phyloP scores from a whole-genome alignment of 2,888 invertebrate species.

The Chymomyza procnemis region DNA sequence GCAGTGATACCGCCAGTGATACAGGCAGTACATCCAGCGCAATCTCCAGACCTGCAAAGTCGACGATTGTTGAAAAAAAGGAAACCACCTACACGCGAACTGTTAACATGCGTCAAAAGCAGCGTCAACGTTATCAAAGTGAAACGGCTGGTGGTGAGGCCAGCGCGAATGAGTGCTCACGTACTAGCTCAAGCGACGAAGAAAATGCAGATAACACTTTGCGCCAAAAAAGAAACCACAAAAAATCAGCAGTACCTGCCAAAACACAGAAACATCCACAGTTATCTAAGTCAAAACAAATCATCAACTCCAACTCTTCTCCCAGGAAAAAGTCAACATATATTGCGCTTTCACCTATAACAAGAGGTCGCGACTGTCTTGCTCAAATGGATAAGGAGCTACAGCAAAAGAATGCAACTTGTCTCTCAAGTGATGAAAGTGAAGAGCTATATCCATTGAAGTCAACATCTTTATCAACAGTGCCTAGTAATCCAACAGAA shows the following conservation, averaged over 20 bases:
- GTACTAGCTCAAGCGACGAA: conserved; percentile 44
- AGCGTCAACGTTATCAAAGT: conserved; percentile 51
- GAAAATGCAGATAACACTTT: conserved; percentile 41
- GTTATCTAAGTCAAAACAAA: conserved; percentile 65
- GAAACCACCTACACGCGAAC: conserved; percentile 70
- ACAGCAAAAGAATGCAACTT: conserved; percentile 80
- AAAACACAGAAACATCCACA: conserved; percentile 39
- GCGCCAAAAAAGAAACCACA: conserved; percentile 30
- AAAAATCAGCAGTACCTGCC: conserved; percentile 63
- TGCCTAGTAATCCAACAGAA: not conserved
- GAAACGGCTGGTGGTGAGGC: conserved; percentile 42
- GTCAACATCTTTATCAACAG: conserved; percentile 9
- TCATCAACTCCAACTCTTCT: conserved; percentile 17
- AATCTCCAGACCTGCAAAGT: conserved; percentile 35
- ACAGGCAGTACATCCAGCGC: conserved; percentile 39
- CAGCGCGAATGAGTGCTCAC: conserved; percentile 51
- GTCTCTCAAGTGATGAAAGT: conserved; percentile 90
- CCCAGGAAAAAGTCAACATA: conserved; percentile 27
- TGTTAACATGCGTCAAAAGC: conserved; percentile 71
- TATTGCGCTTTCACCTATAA: conserved; percentile 80
- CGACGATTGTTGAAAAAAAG: conserved; percentile 50
- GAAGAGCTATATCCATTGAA: conserved; percentile 86
- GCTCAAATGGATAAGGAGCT: conserved; percentile 86
- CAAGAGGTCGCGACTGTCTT: conserved; percentile 56
- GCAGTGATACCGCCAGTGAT: conserved; percentile 47